Conservation (phyloP, 2,113 vertebrate genomes). For the Ardeotis arabs region DNA sequence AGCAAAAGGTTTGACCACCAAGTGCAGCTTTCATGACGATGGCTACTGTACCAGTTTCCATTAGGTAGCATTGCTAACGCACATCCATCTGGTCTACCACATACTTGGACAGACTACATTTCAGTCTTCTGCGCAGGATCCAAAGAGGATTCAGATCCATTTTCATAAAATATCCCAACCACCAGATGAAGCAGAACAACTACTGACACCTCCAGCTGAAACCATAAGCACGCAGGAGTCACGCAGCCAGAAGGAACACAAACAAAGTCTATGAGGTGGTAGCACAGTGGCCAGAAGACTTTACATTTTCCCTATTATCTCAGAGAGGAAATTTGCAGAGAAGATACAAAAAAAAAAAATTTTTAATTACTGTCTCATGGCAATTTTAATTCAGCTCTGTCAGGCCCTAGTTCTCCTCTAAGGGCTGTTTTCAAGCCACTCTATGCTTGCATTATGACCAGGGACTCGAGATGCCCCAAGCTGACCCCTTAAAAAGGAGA, state of each 20-base stretch:
- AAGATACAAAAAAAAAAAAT: neutral
- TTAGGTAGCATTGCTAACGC: neutral
- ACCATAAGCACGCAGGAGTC: neutral
- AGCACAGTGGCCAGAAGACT: neutral
- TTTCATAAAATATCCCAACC: neutral
- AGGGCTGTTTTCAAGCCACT: neutral
- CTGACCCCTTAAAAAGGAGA: neutral
- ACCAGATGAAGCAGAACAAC: neutral
- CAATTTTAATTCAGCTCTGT: neutral
- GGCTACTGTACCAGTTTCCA: neutral
- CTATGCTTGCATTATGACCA: neutral
- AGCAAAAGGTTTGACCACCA: neutral
- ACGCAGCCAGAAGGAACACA: neutral
- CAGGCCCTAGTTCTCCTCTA: neutral
- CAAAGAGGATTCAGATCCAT: neutral
- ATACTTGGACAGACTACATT: neutral
- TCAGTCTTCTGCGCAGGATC: neutral
- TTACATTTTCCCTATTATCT: neutral
- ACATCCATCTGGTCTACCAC: neutral
- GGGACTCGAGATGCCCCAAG: neutral
- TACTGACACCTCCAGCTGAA: neutral
- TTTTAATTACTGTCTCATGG: neutral
- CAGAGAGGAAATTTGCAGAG: neutral
- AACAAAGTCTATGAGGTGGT: neutral
- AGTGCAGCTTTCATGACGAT: neutral